Percentiles rank a stretch among this genome's conserved stretches.
Evolutionary conservation across 2,888 invertebrate species (phyloP).

Genomic region (Dryococelus australis): DNA sequence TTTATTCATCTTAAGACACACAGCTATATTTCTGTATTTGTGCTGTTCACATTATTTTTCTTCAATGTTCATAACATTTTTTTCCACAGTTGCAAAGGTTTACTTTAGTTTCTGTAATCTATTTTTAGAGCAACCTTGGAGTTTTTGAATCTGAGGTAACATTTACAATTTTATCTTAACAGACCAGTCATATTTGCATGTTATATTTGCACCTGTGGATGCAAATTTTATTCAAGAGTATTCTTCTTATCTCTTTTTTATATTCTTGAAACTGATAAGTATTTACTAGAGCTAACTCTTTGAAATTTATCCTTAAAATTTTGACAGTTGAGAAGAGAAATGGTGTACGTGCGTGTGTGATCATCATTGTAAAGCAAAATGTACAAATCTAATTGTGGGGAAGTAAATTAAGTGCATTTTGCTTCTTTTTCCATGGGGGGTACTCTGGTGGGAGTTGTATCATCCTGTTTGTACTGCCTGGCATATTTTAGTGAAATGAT

Average conservation of each 20-base stretch:
- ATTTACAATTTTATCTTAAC: too few species aligned
- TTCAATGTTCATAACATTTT: not conserved
- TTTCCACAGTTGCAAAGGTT: not conserved
- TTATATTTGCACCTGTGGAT: not conserved
- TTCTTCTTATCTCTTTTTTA: not conserved
- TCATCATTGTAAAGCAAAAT: not conserved
- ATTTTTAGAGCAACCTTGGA: too few species aligned
- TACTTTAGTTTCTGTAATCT: not conserved
- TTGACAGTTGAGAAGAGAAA: not conserved
- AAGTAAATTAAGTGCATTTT: not conserved
- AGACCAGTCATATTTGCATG: too few species aligned
- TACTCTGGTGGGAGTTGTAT: not conserved
- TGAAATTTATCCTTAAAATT: not conserved
- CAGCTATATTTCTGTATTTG: not conserved
- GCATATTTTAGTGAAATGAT: not conserved
- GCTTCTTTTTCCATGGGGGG: not conserved
- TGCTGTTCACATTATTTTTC: not conserved
- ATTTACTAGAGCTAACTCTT: not conserved
- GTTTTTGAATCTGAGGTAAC: too few species aligned
- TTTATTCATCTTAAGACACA: not conserved
- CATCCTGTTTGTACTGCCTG: slow-evolving; percentile 7
- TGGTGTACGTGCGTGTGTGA: not conserved
- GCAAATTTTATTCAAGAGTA: not conserved
- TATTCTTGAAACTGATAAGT: not conserved
- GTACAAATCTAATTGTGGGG: slow-evolving; percentile 1